Evolutionary conservation across 2,113 vertebrate genomes (phyloP).

Genomic region (Poecile atricapillus): DNA sequence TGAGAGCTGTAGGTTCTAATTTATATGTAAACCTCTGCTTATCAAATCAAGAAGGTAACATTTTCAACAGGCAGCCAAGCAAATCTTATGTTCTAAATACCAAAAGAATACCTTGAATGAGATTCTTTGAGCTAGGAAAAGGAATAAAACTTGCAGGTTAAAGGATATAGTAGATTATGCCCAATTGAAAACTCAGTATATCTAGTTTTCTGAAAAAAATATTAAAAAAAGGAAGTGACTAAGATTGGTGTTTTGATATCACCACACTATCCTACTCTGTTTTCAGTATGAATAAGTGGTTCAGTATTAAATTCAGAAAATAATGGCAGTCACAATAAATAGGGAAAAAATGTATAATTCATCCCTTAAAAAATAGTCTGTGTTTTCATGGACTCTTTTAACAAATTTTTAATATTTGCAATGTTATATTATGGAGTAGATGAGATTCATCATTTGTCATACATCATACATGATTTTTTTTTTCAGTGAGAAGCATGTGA

Average conservation of each 20-base stretch:
- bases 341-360: background rate
- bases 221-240: background rate
- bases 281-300: background rate
- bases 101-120: background rate
- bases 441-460: background rate
- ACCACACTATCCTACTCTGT: background rate
- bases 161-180: background rate
- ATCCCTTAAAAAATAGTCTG: background rate
- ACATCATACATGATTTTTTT: background rate
- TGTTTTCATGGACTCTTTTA: background rate
- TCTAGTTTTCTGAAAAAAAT: background rate
- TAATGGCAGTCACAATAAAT: background rate
- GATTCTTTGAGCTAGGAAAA: background rate
- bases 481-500: background rate
- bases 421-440: background rate
- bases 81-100: background rate
- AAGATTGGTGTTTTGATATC: fast-evolving
- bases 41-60: background rate
- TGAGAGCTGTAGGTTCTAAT: background rate
- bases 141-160: background rate
- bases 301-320: background rate
- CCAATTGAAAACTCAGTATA: background rate
- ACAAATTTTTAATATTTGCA: background rate
- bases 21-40: background rate
- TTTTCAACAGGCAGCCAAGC: background rate